Base-by-base conservation (phyloP, 2,888 invertebrate genomes). In the Drosophila heteroneura region DNA sequence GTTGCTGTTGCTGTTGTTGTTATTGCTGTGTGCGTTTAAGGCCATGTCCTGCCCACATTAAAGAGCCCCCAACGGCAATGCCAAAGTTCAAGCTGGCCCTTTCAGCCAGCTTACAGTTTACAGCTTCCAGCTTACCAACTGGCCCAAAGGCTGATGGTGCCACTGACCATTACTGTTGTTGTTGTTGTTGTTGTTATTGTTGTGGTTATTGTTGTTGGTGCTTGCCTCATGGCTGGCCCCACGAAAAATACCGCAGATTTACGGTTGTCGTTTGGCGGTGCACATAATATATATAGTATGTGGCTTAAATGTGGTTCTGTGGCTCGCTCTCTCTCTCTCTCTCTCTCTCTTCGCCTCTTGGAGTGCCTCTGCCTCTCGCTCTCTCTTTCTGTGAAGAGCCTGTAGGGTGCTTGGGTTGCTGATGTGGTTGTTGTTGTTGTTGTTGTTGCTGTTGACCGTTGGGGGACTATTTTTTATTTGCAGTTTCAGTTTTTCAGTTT, bases 241-340 rank as follows among this genome's bases (percentile, higher is more conserved):
- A 89, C 91, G 91, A 86, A 85, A 86, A 84, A 85, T 84, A 79
- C 91, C 85, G 90, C 85, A 85, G 85, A 91, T 91, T 85, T 91
- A 85, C 88, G 85, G 85, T 91, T 85, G 90, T 86, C 91, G 87
- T 86, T 79, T 87, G 89, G 88, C 74, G 72, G 83, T 76, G 74
- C 82, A 82, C 79, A 79, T 79, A 79, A 79, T 79, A 79, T 56
- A 47, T 78, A 78, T 81, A 81, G 82, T 78, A 79, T 82, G 79
- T 82, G 79, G 79, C 79, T 79, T 79, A 79, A 79, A 79, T 79
- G 78, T 65, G 82, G 79, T 54, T 54, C 37, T 58, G 30, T 60
- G 47, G 35, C 59, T 32, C 61, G 2, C 41, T 2, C 35, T 16
- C 44, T 26, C 26, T 41, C 5, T 19, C 35, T 52, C 35, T 52